Conservation (phyloP, 1,140 invertebrate species). For the Zophobas morio region DNA sequence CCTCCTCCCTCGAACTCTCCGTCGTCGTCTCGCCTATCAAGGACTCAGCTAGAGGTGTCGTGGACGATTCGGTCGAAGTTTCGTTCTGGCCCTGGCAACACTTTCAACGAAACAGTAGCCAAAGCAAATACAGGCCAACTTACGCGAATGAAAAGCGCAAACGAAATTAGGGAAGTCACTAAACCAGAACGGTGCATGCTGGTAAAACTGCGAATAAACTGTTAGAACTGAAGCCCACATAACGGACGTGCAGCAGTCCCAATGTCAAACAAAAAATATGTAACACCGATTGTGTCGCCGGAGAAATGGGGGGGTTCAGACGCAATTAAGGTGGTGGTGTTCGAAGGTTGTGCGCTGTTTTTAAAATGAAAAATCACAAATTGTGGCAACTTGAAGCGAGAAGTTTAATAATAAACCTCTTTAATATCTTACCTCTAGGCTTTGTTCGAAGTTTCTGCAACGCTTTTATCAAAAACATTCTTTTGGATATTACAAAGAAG, state of each 20-base stretch:
- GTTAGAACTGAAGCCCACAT: conserved; percentile 15
- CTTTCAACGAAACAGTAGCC: not conserved
- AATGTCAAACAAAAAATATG: conserved; percentile 32
- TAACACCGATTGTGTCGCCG: not conserved
- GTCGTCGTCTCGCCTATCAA: conserved; percentile 7
- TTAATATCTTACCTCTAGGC: no score
- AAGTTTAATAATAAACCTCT: no score
- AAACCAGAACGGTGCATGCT: conserved; percentile 31
- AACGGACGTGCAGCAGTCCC: conserved; percentile 18
- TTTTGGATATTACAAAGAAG: no score
- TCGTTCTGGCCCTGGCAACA: conserved; percentile 18
- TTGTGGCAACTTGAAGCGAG: no score
- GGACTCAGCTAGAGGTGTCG: not conserved
- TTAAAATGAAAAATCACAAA: no score
- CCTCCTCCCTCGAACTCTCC: not conserved
- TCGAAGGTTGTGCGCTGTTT: no score
- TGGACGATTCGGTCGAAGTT: not conserved
- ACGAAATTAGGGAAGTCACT: conserved; percentile 23
- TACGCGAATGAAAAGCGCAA: conserved; percentile 30
- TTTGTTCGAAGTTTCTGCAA: no score
- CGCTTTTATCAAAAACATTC: no score
- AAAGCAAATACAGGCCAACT: conserved; percentile 9
- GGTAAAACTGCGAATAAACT: conserved; percentile 31
- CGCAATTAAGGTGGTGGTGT: no score
- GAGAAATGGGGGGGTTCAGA: not conserved